These are phyloP conservation scores for Anastrepha ludens DNA, from an alignment of 1,140 invertebrate genomes.

Conservation along the genomic window DNA sequence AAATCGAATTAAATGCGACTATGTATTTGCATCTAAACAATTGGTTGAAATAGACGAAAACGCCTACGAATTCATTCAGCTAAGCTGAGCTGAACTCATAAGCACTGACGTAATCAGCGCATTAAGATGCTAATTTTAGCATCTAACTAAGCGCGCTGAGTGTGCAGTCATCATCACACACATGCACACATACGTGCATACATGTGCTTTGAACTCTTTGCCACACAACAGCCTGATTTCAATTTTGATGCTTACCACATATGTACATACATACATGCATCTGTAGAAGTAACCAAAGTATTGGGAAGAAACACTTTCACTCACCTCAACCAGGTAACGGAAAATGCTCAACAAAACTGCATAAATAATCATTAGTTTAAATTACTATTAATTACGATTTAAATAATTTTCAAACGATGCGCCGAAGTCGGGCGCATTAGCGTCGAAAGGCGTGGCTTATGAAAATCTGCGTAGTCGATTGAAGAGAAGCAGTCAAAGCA, in stretches of 20 bases:
- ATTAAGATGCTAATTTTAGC: constrained; percentile 45
- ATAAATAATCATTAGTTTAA: constrained; percentile 8
- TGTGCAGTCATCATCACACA: not conserved
- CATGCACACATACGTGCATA: not conserved
- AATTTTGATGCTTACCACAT: not conserved
- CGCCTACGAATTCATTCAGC: constrained; percentile 32
- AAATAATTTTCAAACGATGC: not conserved
- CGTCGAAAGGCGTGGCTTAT: too few species aligned
- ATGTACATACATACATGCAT: too few species aligned
- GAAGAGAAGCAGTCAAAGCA: too few species aligned
- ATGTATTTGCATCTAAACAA: not conserved
- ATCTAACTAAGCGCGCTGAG: not conserved
- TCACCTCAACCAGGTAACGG: not conserved
- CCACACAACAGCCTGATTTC: not conserved
- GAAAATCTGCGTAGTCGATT: too few species aligned
- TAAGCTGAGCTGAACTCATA: constrained; percentile 26
- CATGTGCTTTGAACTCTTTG: not conserved
- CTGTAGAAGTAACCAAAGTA: not conserved
- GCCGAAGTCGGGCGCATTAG: too few species aligned
- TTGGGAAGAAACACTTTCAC: constrained; percentile 28
- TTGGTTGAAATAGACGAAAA: not conserved
- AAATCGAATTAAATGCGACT: not conserved
- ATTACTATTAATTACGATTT: constrained; percentile 19
- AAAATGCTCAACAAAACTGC: not conserved
- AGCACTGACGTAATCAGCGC: constrained; percentile 33